These are phyloP conservation scores for Montipora cactus DNA, from an alignment of 64 coral and sea anemone species.

Conservation along the genomic window DNA sequence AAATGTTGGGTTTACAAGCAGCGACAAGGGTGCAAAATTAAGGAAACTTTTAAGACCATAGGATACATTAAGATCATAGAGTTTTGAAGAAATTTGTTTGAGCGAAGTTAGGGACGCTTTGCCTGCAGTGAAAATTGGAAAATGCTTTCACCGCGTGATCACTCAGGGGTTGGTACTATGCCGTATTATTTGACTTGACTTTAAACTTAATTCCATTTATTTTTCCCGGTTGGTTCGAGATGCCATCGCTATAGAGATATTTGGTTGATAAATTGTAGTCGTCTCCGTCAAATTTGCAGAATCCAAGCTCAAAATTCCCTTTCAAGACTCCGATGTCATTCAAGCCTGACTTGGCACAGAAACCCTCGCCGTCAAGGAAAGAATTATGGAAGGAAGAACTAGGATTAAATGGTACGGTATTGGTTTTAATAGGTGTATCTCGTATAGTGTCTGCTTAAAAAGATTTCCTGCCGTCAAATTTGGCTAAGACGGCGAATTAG, in stretches of 20 bases:
- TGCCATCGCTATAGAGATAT: background rate
- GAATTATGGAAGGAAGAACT: slow-evolving; percentile 93
- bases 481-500: background rate
- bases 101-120: too few relatives aligned
- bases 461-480: background rate
- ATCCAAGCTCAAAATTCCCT: background rate
- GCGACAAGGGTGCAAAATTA: background rate
- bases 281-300: background rate
- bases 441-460: background rate
- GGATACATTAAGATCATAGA: background rate
- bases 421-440: too few relatives aligned
- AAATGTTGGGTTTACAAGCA: too few relatives aligned
- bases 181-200: too few relatives aligned
- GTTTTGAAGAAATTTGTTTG: too few relatives aligned
- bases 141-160: background rate
- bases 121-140: background rate
- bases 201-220: background rate
- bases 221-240: background rate
- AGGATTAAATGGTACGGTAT: slow-evolving; percentile 81
- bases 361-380: slow-evolving; percentile 94
- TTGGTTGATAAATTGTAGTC: too few relatives aligned
- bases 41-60: background rate
- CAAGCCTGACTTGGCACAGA: slow-evolving; percentile 67
- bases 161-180: background rate
- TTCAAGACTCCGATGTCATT: slow-evolving; percentile 94